A percentile compares a stretch with the other conserved stretches of the same genome.
These are phyloP conservation scores for Drosophila cognata DNA, from an alignment of 2,888 invertebrate species.

Conservation along the genomic window DNA sequence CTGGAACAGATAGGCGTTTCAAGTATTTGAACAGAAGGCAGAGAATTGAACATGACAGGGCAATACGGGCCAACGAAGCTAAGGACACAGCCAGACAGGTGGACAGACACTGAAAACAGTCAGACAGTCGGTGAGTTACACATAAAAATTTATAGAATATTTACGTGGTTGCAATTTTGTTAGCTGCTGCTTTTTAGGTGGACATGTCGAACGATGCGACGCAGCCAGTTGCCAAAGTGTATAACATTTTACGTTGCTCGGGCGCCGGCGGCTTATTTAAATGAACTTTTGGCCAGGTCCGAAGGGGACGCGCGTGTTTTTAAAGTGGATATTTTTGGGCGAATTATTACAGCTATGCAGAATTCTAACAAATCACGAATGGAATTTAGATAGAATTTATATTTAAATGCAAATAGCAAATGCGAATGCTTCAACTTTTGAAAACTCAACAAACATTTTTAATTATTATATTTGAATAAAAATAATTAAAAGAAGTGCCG, in stretches of 20 bases:
- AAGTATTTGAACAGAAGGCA: constrained; percentile 73
- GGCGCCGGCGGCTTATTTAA: constrained; percentile 45
- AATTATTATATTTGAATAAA: not conserved
- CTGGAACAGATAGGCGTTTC: constrained; percentile 63
- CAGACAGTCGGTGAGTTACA: constrained; percentile 21
- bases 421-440: constrained; percentile 1
- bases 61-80: constrained; percentile 3
- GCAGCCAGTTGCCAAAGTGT: constrained; percentile 59
- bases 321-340: constrained; percentile 7
- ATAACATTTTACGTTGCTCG: constrained; percentile 51
- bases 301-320: constrained; percentile 11
- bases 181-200: constrained; percentile 33
- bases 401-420: constrained; percentile 25
- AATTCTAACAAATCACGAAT: constrained; percentile 10
- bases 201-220: constrained; percentile 28
- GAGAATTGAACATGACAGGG: constrained; percentile 67
- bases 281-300: constrained; percentile 39
- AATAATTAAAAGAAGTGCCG: not conserved
- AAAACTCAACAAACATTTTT: not conserved
- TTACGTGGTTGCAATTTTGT: constrained; percentile 71
- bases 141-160: constrained; percentile 78
- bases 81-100: constrained; percentile 10
- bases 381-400: constrained; percentile 14
- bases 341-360: constrained; percentile 1
- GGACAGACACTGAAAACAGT: constrained; percentile 12